Percentiles rank a stretch among this genome's conserved stretches.
Evolutionary conservation across 1,140 invertebrate genomes (phyloP).

Genomic region (Drosophila bipectinata): DNA sequence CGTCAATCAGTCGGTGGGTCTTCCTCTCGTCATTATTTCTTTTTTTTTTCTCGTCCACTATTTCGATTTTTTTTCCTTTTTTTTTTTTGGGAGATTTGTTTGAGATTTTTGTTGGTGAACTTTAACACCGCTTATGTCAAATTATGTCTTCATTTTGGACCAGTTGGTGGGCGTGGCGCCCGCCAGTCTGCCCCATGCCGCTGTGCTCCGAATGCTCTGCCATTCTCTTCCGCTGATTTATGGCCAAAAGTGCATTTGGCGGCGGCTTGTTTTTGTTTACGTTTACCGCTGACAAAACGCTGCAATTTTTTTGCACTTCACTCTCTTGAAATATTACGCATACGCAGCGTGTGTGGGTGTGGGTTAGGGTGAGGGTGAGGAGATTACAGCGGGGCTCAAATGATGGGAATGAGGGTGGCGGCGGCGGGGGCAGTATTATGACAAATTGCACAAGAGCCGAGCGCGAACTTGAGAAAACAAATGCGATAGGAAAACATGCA

Average conservation of each 20-base stretch:
- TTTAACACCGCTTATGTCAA: conserved; percentile 82
- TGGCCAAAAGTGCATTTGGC: conserved; percentile 48
- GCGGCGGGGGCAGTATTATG: conserved; percentile 29
- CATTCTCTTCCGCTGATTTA: conserved; percentile 49
- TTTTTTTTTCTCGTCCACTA: not conserved
- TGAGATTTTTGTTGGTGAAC: conserved; percentile 60
- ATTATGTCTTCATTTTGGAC: conserved; percentile 74
- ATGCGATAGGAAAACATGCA: conserved; percentile 79
- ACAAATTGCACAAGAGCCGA: conserved; percentile 73
- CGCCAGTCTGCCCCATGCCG: conserved; percentile 23
- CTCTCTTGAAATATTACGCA: conserved; percentile 73
- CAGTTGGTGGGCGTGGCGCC: conserved; percentile 57
- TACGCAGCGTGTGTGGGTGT: conserved; percentile 32
- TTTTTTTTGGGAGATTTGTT: not conserved
- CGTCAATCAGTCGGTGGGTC: conserved; percentile 59
- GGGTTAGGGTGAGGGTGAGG: not conserved
- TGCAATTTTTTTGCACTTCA: conserved; percentile 53
- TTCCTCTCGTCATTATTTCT: conserved; percentile 42
- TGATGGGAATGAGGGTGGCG: not conserved
- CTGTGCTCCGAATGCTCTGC: not conserved
- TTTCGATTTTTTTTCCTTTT: not conserved
- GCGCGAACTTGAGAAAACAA: conserved; percentile 79
- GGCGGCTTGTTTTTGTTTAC: conserved; percentile 75
- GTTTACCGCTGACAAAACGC: conserved; percentile 67
- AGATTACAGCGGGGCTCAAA: not conserved